Evolutionary conservation across 1,140 invertebrate genomes (phyloP).

Genomic region (Nymphalis io): DNA sequence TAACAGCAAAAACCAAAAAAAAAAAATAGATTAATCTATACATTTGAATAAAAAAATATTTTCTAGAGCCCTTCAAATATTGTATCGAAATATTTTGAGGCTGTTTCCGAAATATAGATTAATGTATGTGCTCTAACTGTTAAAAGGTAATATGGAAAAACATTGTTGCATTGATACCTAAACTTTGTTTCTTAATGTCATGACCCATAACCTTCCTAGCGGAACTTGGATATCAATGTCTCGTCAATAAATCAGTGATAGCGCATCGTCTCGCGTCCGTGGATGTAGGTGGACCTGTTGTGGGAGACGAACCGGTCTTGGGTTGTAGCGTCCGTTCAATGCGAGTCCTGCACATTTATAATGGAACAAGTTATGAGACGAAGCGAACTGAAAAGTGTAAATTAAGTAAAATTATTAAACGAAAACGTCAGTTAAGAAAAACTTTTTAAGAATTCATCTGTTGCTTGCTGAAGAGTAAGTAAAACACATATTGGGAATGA

Average conservation of each 20-base stretch:
- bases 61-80: no score
- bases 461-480: neutral
- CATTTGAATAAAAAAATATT: no score
- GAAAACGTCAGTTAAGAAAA: neutral
- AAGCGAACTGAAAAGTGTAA: neutral
- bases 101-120: no score
- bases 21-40: no score
- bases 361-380: conserved; percentile 6
- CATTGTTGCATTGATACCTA: conserved; percentile 9
- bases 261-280: conserved; percentile 18
- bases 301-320: conserved; percentile 30
- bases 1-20: no score
- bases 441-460: neutral
- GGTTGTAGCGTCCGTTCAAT: conserved; percentile 12
- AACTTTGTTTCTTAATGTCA: conserved; percentile 15
- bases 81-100: no score
- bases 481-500: neutral
- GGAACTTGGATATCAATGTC: conserved; percentile 30
- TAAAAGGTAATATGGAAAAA: neutral
- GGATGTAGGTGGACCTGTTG: conserved; percentile 38
- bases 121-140: neutral
- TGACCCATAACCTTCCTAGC: conserved; percentile 24
- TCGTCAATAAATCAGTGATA: conserved; percentile 29
- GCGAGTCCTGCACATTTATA: conserved; percentile 2
- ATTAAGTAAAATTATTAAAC: neutral